Conservation (phyloP, 2,113 vertebrate genomes). For the Cinclus cinclus region DNA sequence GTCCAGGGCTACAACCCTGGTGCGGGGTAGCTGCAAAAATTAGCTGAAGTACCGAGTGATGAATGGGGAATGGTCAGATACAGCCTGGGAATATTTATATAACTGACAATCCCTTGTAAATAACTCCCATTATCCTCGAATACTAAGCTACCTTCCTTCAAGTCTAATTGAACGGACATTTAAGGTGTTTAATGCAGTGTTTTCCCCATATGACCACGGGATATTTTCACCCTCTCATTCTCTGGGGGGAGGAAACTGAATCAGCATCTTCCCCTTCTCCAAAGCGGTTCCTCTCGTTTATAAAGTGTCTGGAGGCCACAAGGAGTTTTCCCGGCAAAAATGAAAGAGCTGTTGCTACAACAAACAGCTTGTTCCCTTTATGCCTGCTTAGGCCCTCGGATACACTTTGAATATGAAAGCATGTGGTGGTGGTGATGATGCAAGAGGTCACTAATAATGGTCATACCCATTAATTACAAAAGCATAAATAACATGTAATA, state of each 20-base stretch:
- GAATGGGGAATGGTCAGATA: not conserved
- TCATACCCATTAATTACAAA: conserved; percentile 7
- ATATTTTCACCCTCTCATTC: not conserved
- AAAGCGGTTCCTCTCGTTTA: not conserved
- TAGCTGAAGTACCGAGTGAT: not conserved
- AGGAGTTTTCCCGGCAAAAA: conserved; percentile 8
- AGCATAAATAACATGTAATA: not conserved
- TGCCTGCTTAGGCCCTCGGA: not conserved
- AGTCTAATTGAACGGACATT: not conserved
- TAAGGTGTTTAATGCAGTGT: conserved; percentile 13
- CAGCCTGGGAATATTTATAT: conserved; percentile 7
- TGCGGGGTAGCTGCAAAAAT: not conserved
- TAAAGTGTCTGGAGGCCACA: not conserved
- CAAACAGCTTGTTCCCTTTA: not conserved
- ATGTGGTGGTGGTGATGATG: not conserved
- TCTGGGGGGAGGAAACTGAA: not conserved
- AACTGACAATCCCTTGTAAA: conserved; percentile 7
- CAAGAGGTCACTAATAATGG: conserved; percentile 14
- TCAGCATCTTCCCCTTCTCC: conserved; percentile 23
- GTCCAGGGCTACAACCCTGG: not conserved
- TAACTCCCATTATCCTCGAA: not conserved
- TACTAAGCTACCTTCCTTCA: not conserved
- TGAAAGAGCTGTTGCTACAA: conserved; percentile 28
- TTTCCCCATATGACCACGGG: not conserved
- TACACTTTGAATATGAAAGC: not conserved